Evolutionary conservation across 2,113 vertebrate species (phyloP), one percentile per base, ranked within the genome.

Genomic region (Psittacula cyanocephala): DNA sequence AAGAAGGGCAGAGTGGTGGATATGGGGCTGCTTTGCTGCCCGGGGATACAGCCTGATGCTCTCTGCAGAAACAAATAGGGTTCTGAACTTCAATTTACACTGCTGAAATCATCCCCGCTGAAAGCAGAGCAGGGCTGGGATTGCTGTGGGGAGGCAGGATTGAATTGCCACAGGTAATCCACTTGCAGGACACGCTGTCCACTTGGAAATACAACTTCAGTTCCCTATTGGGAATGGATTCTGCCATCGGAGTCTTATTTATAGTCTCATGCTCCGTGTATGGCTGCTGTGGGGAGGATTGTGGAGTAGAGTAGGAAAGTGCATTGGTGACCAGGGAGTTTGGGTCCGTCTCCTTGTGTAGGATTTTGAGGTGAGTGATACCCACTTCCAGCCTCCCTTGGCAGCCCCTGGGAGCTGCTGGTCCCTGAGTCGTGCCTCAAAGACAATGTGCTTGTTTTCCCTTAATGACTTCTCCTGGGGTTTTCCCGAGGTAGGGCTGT

Each of bases 121-220:
- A 53, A 82, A 57, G 50, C 41, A 55, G 72, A 86, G 39, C 33
- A 2, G n/a, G 60, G 35, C 65, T 9, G 13, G 88, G 80, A 81
- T 72, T 1, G 3, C 91, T 72, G 80, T 0, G 0, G 70, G 83
- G 52, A 78, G 69, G 65, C 6, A 7, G 74, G 52, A 63, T 82
- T 86, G 77, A 47, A 94, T 53, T 86, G 88, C 88, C 6, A 4
- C 0, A 13, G 43, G 83, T 94, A 90, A 94, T 93, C 92, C 72
- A 92, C 88, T 96, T 93, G 43, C 81, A 72, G 77, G 57, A 84
- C 69, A 87, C 72, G 46, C 62, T 92, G 90, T 93, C 86, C 83
- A 52, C 53, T 93, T 91, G 90, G 90, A 95, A 87, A 91, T 92
- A 57, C 27, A 95, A 95, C 88, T 96, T 90, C 35, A 75, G 44